A percentile compares a stretch with the other conserved stretches of the same genome.
Conservation (phyloP, 2,888 invertebrate genomes). For the Drosophila putrida region DNA sequence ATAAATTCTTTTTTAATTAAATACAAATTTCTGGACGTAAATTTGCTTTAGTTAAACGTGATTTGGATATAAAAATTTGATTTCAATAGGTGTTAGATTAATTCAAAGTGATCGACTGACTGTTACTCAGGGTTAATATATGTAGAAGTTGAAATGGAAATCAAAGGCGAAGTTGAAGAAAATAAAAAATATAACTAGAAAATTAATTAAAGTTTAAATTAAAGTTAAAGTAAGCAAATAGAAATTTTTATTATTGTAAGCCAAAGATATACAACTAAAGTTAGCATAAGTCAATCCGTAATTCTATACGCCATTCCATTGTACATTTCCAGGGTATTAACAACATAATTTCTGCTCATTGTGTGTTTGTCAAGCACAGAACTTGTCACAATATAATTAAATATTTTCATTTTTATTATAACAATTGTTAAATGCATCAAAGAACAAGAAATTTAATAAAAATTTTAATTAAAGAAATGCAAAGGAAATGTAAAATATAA, state of each 20-base stretch:
- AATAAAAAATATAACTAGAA: no score
- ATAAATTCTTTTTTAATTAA: conserved; percentile 44
- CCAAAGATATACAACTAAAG: no score
- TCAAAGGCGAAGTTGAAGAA: not conserved
- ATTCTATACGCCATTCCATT: not conserved
- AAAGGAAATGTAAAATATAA: not conserved
- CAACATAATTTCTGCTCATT: conserved; percentile 16
- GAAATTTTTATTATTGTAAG: not conserved
- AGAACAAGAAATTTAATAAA: not conserved
- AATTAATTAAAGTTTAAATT: no score
- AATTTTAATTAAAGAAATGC: conserved; percentile 17
- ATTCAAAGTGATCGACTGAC: not conserved
- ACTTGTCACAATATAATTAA: not conserved
- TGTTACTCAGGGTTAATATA: not conserved
- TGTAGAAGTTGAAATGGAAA: not conserved
- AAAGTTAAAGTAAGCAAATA: not conserved
- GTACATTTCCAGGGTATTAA: conserved; percentile 1
- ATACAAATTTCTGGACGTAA: conserved; percentile 19
- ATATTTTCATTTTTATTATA: not conserved
- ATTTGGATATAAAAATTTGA: conserved; percentile 9
- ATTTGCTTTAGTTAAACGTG: not conserved
- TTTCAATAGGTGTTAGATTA: not conserved
- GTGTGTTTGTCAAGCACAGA: conserved; percentile 45
- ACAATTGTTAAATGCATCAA: conserved; percentile 3
- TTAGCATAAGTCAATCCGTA: no score